Evolutionary conservation across 2,797 vertebrate species (phyloP).

Genomic region (Fratercula arctica): DNA sequence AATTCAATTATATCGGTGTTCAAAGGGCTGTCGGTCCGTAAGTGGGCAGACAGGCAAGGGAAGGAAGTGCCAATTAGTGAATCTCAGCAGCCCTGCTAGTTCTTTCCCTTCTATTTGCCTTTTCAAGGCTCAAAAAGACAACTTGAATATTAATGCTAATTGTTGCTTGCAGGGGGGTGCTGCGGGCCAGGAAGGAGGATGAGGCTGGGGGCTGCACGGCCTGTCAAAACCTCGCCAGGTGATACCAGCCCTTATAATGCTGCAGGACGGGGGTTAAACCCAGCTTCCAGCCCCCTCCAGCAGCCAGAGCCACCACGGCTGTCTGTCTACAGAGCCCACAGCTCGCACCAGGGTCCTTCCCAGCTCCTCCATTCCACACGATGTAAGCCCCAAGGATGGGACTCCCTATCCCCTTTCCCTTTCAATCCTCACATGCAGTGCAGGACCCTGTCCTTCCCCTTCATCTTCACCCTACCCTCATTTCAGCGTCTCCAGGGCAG

Average conservation of each 20-base stretch:
- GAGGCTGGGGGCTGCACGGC: background rate
- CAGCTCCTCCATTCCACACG: rapidly evolving
- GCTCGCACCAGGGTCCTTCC: background rate
- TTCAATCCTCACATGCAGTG: background rate
- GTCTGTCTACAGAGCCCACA: background rate
- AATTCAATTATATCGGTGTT: background rate
- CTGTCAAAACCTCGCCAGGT: rapidly evolving
- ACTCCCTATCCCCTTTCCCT: background rate
- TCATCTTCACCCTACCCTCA: background rate
- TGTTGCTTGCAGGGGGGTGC: background rate
- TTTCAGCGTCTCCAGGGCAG: background rate
- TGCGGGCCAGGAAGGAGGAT: background rate
- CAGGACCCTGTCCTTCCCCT: background rate
- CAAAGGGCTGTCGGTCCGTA: background rate
- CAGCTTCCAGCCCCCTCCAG: background rate
- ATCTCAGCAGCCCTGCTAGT: background rate
- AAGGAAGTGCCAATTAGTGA: background rate
- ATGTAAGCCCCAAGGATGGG: rapidly evolving
- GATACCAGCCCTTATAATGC: background rate
- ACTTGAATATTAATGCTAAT: background rate
- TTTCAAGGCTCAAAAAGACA: background rate
- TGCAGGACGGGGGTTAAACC: rapidly evolving
- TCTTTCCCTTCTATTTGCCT: background rate
- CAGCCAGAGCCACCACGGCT: background rate
- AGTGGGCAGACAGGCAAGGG: background rate